Evolutionary conservation across 2,888 invertebrate species (phyloP).

Genomic region (Dioctria linearis): DNA sequence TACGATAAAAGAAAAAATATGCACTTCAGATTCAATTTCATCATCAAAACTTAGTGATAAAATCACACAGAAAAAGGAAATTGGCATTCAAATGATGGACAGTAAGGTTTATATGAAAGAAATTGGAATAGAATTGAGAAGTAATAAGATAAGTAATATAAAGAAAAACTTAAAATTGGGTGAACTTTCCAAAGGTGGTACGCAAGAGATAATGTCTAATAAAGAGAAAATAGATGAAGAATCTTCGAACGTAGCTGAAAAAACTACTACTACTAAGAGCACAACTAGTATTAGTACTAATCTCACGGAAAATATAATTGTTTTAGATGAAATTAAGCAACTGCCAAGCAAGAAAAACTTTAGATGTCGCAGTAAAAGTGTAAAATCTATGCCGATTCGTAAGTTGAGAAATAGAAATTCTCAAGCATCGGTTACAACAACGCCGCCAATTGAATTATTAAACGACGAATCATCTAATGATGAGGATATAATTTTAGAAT

Average conservation of each 20-base stretch:
- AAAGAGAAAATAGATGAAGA: too few relatives aligned
- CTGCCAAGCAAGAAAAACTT: background rate
- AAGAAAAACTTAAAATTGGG: too few relatives aligned
- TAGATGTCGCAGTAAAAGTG: background rate
- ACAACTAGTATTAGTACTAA: background rate
- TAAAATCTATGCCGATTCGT: background rate
- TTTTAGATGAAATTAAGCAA: background rate
- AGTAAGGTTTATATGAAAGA: background rate
- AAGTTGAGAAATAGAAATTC: background rate
- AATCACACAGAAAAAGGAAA: constrained; percentile 15
- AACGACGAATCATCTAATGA: constrained; percentile 18
- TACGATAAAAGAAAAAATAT: constrained; percentile 33
- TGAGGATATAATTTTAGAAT: constrained; percentile 14
- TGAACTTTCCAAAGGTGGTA: too few relatives aligned
- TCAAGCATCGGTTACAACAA: background rate
- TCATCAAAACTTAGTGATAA: background rate
- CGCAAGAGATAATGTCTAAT: too few relatives aligned
- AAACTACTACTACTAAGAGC: too few relatives aligned
- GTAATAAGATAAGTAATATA: too few relatives aligned
- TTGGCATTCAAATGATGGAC: constrained; percentile 23
- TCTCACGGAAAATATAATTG: background rate
- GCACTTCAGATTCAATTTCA: background rate
- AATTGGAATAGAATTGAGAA: constrained; percentile 12
- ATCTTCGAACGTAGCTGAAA: too few relatives aligned
- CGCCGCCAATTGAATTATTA: constrained; percentile 12